phyloP scores from a whole-genome alignment of 2,888 invertebrate species.

The Ceraclea dissimilis region DNA sequence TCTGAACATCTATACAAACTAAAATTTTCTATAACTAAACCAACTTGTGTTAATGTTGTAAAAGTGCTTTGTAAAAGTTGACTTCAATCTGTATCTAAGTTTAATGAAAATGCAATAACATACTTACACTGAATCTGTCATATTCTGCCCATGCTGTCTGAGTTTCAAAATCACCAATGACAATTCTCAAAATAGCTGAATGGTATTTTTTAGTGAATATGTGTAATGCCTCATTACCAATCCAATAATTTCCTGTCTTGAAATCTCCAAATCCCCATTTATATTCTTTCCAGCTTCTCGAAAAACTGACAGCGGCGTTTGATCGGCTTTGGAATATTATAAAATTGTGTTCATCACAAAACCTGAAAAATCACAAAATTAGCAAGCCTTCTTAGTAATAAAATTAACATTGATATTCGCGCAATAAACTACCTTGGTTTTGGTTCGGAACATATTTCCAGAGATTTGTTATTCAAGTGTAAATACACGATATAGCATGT shows the following conservation, averaged over 20 bases:
- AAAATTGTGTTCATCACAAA: conserved; percentile 42
- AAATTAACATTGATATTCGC: no score
- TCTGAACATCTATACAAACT: no score
- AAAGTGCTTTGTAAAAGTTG: no score
- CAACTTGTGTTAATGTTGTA: no score
- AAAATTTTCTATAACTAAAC: no score
- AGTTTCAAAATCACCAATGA: conserved; percentile 45
- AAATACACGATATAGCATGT: not conserved
- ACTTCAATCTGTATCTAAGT: no score
- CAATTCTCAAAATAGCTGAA: conserved; percentile 39
- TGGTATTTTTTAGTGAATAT: conserved; percentile 37
- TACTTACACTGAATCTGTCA: conserved; percentile 29
- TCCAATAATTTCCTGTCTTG: conserved; percentile 47
- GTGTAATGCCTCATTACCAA: conserved; percentile 50
- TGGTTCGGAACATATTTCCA: not conserved
- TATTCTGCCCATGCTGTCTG: conserved; percentile 47
- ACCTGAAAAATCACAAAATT: conserved; percentile 1
- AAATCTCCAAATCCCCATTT: conserved; percentile 50
- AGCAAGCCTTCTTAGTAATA: no score
- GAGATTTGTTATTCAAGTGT: not conserved
- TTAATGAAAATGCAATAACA: no score
- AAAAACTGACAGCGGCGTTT: conserved; percentile 41
- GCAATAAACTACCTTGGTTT: not conserved
- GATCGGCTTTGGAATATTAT: conserved; percentile 47
- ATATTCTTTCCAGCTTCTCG: conserved; percentile 49